Evolutionary conservation across 2,888 invertebrate species (phyloP), one percentile per base, ranked within the genome.

Genomic region (Muscina levida): DNA sequence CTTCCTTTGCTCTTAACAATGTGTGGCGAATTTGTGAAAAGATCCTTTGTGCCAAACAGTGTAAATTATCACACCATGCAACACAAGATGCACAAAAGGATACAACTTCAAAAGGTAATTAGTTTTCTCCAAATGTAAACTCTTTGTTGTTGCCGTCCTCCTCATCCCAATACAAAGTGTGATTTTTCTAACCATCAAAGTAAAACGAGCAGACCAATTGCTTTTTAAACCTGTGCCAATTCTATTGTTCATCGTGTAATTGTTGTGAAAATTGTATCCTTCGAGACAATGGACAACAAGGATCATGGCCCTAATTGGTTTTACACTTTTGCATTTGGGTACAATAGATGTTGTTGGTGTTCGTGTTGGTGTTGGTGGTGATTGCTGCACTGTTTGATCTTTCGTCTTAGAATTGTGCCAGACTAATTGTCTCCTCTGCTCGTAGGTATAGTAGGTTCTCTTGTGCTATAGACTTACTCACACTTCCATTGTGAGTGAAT

Each of bases 1-100:
- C 72, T 72, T 75, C 56, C 31, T 82, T 85, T 83, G 79, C 83
- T 51, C 85, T 85, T 87, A 87, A 87, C 87, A 84, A 87, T 81
- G 86, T 87, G 87, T 87, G 84, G 85, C 87, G 85, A 87, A 87
- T 87, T 85, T 73, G 24, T 67, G 82, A 77, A 68, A 77, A 59
- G 17, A 57, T 56, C 82, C 75, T 85, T 83, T 84, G 84, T 82
- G 84, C 84, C 73, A 72, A 67, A 62, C 67, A 51, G 83, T 85
- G 83, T 84, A 85, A 86, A 87, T 87, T 87, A 87, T 87, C 86
- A 86, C 87, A 87, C 87, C 73, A 81, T 37, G 66, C 56, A 46
- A 56, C 24, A 68, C 68, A 68, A 42, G 53, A 10, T 51, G 22
- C 17, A n/a, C 39, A 11, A 24, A 6, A 42, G 62, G 42, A 62